Percentiles rank a stretch among this genome's conserved stretches.
Conservation (phyloP, 2,888 invertebrate species). For the Lasioglossum morio region DNA sequence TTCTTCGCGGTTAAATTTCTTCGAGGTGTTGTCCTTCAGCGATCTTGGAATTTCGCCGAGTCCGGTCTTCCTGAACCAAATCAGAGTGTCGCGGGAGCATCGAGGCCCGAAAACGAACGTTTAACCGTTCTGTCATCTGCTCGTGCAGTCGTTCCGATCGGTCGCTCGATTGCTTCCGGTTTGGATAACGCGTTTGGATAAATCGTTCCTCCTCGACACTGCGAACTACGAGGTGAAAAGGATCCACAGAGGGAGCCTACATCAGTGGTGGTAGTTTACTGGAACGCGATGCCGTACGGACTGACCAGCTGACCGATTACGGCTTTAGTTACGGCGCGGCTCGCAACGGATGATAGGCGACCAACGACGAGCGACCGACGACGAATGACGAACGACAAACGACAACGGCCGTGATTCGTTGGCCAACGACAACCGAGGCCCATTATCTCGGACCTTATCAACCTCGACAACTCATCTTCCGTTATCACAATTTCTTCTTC, state of each 20-base stretch:
- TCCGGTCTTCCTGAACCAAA: background rate
- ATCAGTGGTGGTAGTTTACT: slow-evolving; percentile 41
- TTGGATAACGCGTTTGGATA: too few species aligned
- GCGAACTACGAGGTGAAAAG: background rate
- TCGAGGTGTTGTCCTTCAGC: background rate
- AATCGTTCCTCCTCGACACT: background rate
- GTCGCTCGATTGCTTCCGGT: background rate
- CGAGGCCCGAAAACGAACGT: background rate
- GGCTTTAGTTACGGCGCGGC: background rate
- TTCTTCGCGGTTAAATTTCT: background rate
- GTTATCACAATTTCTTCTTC: slow-evolving; percentile 56
- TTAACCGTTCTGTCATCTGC: background rate
- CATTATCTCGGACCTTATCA: slow-evolving; percentile 71
- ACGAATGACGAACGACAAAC: background rate
- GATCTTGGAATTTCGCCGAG: background rate
- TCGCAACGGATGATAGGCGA: too few species aligned
- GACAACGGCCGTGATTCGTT: slow-evolving; percentile 28
- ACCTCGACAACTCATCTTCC: slow-evolving; percentile 75
- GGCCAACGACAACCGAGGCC: slow-evolving; percentile 31
- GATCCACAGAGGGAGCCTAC: background rate
- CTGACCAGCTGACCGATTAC: background rate
- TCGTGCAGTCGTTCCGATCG: background rate
- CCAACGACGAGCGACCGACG: too few species aligned
- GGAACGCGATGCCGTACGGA: background rate
- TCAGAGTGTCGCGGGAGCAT: background rate